Conservation (phyloP, 2,113 vertebrate genomes). For the Nanorana parkeri region DNA sequence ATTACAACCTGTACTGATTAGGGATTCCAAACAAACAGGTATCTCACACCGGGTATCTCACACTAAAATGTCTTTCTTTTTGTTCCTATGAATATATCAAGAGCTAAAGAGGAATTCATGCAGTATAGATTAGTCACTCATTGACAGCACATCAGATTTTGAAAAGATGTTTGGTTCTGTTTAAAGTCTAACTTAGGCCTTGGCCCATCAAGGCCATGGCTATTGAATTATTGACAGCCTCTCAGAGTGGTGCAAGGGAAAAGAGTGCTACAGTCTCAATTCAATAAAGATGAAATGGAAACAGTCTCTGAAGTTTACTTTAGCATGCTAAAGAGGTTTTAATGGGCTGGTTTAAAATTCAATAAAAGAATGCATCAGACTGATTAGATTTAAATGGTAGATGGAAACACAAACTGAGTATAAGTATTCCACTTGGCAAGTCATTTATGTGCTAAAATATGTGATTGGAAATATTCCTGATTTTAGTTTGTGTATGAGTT, state of each 20-base stretch:
- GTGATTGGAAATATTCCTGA: neutral
- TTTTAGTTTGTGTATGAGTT: neutral
- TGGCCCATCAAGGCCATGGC: conserved; percentile 77
- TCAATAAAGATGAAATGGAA: conserved; percentile 84
- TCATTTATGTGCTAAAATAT: neutral
- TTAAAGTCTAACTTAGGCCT: conserved; percentile 78
- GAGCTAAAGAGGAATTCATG: conserved; percentile 73
- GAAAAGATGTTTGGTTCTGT: conserved; percentile 79
- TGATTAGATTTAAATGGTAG: conserved; percentile 75
- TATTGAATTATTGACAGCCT: conserved; percentile 87
- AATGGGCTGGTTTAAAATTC: conserved; percentile 85
- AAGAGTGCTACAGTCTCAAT: conserved; percentile 68
- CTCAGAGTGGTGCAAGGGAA: conserved; percentile 72
- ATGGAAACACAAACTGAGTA: conserved; percentile 44
- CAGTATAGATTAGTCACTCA: conserved; percentile 82
- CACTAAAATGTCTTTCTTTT: conserved; percentile 76
- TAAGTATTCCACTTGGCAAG: conserved; percentile 11
- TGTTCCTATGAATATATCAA: conserved; percentile 76
- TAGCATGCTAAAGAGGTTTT: conserved; percentile 80
- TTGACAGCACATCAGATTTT: conserved; percentile 78
- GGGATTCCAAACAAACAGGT: conserved; percentile 74
- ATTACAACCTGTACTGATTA: conserved; percentile 61
- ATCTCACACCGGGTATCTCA: conserved; percentile 67
- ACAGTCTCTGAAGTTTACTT: conserved; percentile 79
- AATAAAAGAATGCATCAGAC: conserved; percentile 76